Evolutionary conservation across 1,140 invertebrate species (phyloP).

Genomic region (Mactra quadrangularis): DNA sequence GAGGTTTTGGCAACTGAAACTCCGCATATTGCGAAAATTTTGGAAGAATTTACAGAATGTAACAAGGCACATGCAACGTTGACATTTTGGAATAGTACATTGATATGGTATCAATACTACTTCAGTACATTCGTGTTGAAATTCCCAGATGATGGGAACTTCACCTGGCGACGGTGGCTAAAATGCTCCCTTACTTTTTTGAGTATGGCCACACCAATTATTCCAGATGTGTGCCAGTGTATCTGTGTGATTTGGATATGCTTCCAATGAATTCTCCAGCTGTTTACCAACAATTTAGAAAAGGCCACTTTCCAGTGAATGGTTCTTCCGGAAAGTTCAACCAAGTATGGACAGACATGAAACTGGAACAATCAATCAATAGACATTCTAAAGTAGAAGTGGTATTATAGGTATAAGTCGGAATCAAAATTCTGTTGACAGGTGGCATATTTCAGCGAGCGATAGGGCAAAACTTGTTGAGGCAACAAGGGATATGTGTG

Average conservation of each 20-base stretch:
- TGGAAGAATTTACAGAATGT: too few species aligned
- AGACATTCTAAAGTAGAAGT: constrained; percentile 34
- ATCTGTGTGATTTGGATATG: constrained; percentile 12
- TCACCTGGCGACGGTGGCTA: not conserved
- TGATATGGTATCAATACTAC: constrained; percentile 37
- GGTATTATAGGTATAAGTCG: constrained; percentile 52
- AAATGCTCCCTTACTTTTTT: constrained; percentile 23
- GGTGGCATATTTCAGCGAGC: constrained; percentile 26
- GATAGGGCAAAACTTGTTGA: constrained; percentile 17
- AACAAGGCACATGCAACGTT: too few species aligned
- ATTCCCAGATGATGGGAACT: constrained; percentile 32
- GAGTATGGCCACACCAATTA: constrained; percentile 38
- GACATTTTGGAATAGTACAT: constrained; percentile 64
- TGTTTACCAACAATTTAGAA: not conserved
- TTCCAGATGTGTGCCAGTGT: constrained; percentile 36
- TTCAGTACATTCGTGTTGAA: constrained; percentile 3
- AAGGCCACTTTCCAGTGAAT: constrained; percentile 15
- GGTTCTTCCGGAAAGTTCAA: not conserved
- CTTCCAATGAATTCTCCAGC: constrained; percentile 20
- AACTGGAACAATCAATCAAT: constrained; percentile 59
- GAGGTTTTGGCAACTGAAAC: too few species aligned
- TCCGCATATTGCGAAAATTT: not conserved
- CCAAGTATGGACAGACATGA: constrained; percentile 25
- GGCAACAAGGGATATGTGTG: constrained; percentile 4
- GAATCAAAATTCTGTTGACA: constrained; percentile 38